Evolutionary conservation across 2,888 invertebrate species (phyloP).

Genomic region (Rotaria sp.): DNA sequence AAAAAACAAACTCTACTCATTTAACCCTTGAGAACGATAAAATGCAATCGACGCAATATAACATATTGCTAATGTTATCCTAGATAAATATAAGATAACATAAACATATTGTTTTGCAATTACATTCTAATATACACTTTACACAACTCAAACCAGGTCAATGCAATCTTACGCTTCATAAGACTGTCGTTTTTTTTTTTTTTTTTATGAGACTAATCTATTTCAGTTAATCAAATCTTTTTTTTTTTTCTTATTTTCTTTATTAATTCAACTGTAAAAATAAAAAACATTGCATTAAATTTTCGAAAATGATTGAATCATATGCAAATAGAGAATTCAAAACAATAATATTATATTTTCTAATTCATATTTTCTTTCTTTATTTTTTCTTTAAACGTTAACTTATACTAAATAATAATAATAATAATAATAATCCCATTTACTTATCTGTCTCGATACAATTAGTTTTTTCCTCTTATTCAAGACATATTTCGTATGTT

Average conservation of each 20-base stretch:
- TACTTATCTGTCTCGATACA: not conserved
- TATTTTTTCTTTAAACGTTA: not conserved
- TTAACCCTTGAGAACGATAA: not conserved
- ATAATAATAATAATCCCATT: not conserved
- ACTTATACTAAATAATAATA: constrained; percentile 12
- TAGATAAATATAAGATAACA: not conserved
- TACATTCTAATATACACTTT: not conserved
- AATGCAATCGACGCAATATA: not conserved
- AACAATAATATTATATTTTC: not conserved
- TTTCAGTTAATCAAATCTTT: too few relatives aligned
- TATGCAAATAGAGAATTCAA: too few relatives aligned
- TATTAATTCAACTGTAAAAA: too few relatives aligned
- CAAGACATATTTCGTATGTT: not conserved
- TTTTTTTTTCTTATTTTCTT: too few relatives aligned
- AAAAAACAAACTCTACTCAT: not conserved
- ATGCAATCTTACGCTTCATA: too few relatives aligned
- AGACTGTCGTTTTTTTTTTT: too few relatives aligned
- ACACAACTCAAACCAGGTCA: too few relatives aligned
- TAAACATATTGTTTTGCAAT: not conserved
- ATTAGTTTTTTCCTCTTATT: not conserved
- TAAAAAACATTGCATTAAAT: too few relatives aligned
- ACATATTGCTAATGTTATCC: not conserved
- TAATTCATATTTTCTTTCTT: not conserved
- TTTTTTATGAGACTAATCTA: too few relatives aligned
- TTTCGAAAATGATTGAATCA: too few relatives aligned